Evolutionary conservation across 2,113 vertebrate species (phyloP), one percentile per base, ranked within the genome.

Genomic region (Centropus bengalensis): DNA sequence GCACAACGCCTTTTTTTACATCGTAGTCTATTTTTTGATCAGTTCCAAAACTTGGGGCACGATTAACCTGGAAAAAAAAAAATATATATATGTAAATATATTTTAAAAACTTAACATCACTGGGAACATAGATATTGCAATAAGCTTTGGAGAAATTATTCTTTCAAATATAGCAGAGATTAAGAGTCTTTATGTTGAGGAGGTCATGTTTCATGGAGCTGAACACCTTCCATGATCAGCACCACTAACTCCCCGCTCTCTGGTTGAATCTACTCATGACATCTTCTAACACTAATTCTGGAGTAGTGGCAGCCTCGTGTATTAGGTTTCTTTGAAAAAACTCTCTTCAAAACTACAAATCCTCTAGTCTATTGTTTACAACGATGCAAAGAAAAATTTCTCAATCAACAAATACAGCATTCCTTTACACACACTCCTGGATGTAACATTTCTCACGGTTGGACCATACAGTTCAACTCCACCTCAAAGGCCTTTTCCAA

Each of bases 21-120:
- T 99, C 99, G 75, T 99, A 99, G 98, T 99, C 99, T 97, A 99
- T 99, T 98, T 99, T 99, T 98, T 99, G 99, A 97, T 99, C 99
- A 3, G 99, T 99, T 96, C 99, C 99, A 96, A 99, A 99, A 97
- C 99, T 99, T 45, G 99, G 99, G 19, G 99, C 99, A 81, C 99
- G 98, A 98, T 99, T 99, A 97, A 99, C 99, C 99, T 99, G 97
- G 68, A 96, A 90, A 97, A 30, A 97, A 96, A 94, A 97, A 96
- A 95, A 95, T 86, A 80, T 38, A 85, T 88, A 36, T 36, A 36
- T 36, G 9, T 36, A 36, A 36, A 36, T 36, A 36, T 36, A 36
- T 36, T 36, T 84, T 80, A 38, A 91, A 40, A 82, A 30, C 32
- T 54, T 67, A 59, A n/a, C 14, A 88, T 94, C 79, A 47, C n/a